Evolutionary conservation across 2,113 vertebrate genomes (phyloP).

Genomic region (Forbesichthys agassizii): DNA sequence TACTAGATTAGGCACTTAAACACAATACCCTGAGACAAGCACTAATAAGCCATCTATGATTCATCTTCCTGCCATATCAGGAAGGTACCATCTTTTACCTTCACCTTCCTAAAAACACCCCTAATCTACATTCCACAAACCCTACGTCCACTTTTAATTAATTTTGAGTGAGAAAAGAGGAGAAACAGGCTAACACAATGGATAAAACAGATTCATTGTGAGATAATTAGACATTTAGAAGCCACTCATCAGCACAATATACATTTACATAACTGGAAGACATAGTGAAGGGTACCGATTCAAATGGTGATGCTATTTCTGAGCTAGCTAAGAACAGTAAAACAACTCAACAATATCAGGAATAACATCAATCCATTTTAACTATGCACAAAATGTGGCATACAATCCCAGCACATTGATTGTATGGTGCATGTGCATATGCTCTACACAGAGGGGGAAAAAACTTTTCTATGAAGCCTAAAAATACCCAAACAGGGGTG

Average conservation of each 20-base stretch:
- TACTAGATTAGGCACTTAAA: slow-evolving; percentile 79
- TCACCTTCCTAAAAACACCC: slow-evolving; percentile 80
- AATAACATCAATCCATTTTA: slow-evolving; percentile 22
- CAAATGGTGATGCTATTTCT: slow-evolving; percentile 29
- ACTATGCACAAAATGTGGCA: slow-evolving; percentile 16
- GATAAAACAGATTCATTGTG: slow-evolving; percentile 76
- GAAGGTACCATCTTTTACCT: slow-evolving; percentile 80
- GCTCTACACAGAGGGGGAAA: slow-evolving; percentile 44
- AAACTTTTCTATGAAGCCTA: slow-evolving; percentile 53
- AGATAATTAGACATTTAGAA: slow-evolving; percentile 78
- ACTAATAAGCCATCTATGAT: slow-evolving; percentile 78
- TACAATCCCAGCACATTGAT: slow-evolving; percentile 33
- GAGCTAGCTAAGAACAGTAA: slow-evolving; percentile 33
- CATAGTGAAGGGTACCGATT: slow-evolving; percentile 39
- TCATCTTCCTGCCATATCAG: slow-evolving; percentile 79
- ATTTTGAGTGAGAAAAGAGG: slow-evolving; percentile 71
- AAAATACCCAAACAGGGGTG: slow-evolving; percentile 64
- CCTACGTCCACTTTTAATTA: slow-evolving; percentile 81
- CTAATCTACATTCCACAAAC: slow-evolving; percentile 74
- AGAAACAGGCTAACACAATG: slow-evolving; percentile 75
- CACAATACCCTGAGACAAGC: slow-evolving; percentile 76
- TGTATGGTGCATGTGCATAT: slow-evolving; percentile 28
- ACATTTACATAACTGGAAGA: slow-evolving; percentile 71
- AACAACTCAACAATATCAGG: slow-evolving; percentile 30
- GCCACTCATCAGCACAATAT: slow-evolving; percentile 69